Evolutionary conservation across 2,797 vertebrate genomes (phyloP), one percentile per base, ranked within the genome.

Genomic region (Sebastes cheni): DNA sequence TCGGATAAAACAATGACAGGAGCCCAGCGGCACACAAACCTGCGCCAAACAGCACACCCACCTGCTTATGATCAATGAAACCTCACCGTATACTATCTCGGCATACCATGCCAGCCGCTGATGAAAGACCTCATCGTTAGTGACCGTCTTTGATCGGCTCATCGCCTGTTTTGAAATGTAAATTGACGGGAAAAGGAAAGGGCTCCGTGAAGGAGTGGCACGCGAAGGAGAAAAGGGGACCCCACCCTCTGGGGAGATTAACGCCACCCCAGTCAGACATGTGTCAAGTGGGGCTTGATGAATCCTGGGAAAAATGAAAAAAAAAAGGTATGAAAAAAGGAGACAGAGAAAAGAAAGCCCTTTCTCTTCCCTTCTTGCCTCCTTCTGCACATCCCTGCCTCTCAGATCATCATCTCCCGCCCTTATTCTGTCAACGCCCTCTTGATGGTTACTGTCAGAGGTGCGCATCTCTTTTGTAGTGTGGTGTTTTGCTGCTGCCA

Each of bases 351-450:
- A 93, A 93, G 87, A 91, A 92, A 92, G 84, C 85, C 90, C 89
- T 92, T 93, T 93, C 92, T 93, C 91, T 89, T 92, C 81, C 87
- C 91, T 86, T 91, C 91, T 89, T 87, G 86, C 90, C 92, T 95
- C 90, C 89, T 94, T 90, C 88, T 94, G 92, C 90, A 92, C 88
- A 93, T 94, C 91, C 85, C 91, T 89, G 91, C 91, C 91, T 93
- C 94, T 96, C 94, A 96, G 95, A 96, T 96, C 95, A 95, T 95
- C 94, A 90, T 95, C 95, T 94, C 90, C 92, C 94, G 95, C 94
- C 95, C 95, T 95, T 96, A 96, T 96, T 96, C 95, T 96, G 95
- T 96, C 95, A 96, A 92, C 94, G 91, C 91, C 95, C 93, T 93
- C 94, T 95, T 95, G 95, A 96, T 95, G 94, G 88, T 91, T 90